These are phyloP conservation scores for Hermaeophaga mercurialis DNA, from an alignment of 2,888 invertebrate genomes.

Conservation along the genomic window DNA sequence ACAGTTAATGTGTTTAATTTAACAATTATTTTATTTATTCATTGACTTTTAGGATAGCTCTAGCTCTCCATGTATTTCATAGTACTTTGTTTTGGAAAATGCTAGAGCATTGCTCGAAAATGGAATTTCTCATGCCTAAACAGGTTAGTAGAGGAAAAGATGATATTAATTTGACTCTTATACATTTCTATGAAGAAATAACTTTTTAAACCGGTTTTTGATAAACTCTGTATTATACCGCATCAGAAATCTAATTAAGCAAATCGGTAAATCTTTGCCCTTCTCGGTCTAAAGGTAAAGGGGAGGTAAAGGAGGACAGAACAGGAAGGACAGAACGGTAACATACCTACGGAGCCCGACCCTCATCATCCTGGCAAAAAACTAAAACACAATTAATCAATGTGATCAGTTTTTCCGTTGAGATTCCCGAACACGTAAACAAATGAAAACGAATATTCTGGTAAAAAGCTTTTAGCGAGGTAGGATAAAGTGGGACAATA, in stretches of 20 bases:
- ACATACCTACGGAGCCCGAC: neutral
- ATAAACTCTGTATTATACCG: too few relatives aligned
- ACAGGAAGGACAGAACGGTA: neutral
- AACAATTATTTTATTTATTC: too few relatives aligned
- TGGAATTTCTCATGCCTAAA: too few relatives aligned
- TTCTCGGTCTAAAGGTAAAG: neutral
- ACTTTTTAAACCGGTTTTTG: too few relatives aligned
- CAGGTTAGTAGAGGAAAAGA: too few relatives aligned
- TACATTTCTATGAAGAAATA: too few relatives aligned
- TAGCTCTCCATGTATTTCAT: too few relatives aligned
- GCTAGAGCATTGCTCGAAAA: too few relatives aligned
- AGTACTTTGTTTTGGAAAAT: too few relatives aligned
- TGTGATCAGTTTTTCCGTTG: conserved; percentile 11
- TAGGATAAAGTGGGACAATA: neutral
- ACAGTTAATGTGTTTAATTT: too few relatives aligned
- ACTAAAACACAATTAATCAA: conserved; percentile 13
- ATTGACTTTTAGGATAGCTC: too few relatives aligned
- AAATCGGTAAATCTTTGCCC: neutral
- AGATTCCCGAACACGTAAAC: conserved; percentile 5
- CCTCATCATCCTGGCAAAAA: conserved; percentile 7
- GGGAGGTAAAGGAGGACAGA: neutral
- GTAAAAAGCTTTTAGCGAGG: neutral
- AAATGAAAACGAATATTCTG: conserved; percentile 2
- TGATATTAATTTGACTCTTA: too few relatives aligned
- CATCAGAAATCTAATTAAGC: neutral